These are phyloP conservation scores for Deilephila elpenor DNA, from an alignment of 2,888 invertebrate genomes.

Conservation along the genomic window DNA sequence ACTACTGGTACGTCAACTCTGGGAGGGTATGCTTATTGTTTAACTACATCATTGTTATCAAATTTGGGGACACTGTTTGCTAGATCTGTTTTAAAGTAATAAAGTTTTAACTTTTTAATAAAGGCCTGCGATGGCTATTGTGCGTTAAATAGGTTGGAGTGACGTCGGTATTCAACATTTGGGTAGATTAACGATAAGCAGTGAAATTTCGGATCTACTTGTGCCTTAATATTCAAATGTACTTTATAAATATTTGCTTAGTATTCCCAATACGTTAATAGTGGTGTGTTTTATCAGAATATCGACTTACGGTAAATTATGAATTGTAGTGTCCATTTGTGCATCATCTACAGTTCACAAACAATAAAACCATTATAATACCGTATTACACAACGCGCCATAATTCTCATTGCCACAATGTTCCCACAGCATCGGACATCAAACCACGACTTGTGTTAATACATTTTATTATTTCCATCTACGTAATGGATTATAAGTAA, in stretches of 20 bases:
- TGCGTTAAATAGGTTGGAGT: not conserved
- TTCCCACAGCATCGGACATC: constrained; percentile 7
- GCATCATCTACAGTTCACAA: not conserved
- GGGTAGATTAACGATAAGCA: not conserved
- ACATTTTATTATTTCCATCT: constrained; percentile 22
- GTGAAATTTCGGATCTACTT: not conserved
- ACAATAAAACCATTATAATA: not conserved
- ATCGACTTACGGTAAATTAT: not conserved
- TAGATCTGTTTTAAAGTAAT: not conserved
- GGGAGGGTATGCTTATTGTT: not conserved
- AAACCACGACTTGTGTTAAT: constrained; percentile 10
- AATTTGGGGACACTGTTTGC: not conserved
- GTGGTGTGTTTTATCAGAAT: too few species aligned
- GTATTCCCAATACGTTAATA: too few species aligned
- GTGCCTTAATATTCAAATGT: too few species aligned
- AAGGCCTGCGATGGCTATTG: not conserved
- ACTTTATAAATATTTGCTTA: too few species aligned
- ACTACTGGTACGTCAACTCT: constrained; percentile 8
- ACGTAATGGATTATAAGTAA: not conserved
- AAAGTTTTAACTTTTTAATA: not conserved
- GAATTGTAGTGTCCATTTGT: not conserved
- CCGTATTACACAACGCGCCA: not conserved
- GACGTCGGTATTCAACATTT: not conserved
- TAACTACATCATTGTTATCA: not conserved
- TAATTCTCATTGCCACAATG: constrained; percentile 11